Base-by-base conservation (phyloP, 2,888 invertebrate genomes). In the Cheilosia vernalis region DNA sequence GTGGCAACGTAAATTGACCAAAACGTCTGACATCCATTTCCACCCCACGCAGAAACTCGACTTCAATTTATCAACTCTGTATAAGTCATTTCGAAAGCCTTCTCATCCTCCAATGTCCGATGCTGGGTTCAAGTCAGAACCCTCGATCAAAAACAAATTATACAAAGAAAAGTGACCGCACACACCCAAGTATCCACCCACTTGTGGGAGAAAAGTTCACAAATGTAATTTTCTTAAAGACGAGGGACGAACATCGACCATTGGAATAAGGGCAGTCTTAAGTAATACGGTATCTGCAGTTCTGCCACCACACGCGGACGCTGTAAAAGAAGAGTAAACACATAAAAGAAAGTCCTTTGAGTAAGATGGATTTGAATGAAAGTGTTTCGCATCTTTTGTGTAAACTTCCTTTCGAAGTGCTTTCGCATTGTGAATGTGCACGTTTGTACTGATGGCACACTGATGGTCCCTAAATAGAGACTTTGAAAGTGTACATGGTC, bases 91-190 rank as follows among this genome's bases (percentile, higher is more conserved):
- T 73, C 19, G n/a, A 78, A 72, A 72, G 66, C 42, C 58, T 74
- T 60, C 47, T 47, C 51, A 51, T 64, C 55, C 56, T 51, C 30
- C 69, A 84, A 63, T 73, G 70, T 70, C 55, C 76, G 51, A 53
- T 72, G 42, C 37, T 37, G 17, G 40, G 49, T 30, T 44, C 64
- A 33, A 69, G 67, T 30, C 56, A 42, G 30, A 74, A 83, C 85
- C 81, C 66, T 85, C 85, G 76, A 85, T 85, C 85, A 85, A 85
- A 85, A 85, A 85, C 70, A 77, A 85, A 85, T 85, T 85, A 85
- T 81, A 85, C 85, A 81, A 81, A 66, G 76, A 77, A 79, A 69
- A 80, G 55, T 80, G 85, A 85, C 76, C 81, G 33, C 66, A 61
- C 30, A 58, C 3, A 70, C 17, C 30, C 33, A 30, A 9, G 30